These are phyloP conservation scores for Grammomys surdaster DNA, from an alignment of 2,113 vertebrate species.

Conservation along the genomic window DNA sequence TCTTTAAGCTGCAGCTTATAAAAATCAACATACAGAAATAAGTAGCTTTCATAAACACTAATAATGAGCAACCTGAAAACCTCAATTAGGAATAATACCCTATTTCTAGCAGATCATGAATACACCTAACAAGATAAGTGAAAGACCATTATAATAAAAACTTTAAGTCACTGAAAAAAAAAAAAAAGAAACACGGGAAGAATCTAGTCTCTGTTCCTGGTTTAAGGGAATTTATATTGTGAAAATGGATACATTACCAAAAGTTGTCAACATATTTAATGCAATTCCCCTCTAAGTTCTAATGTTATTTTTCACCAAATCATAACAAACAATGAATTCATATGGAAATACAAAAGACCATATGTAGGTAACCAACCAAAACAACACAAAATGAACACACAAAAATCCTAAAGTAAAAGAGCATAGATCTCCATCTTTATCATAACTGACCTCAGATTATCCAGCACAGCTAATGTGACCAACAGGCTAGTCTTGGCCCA, in stretches of 20 bases:
- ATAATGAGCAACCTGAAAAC: background rate
- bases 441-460: background rate
- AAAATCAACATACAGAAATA: background rate
- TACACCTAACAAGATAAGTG: background rate
- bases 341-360: background rate
- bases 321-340: background rate
- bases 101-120: background rate
- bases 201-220: background rate
- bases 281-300: background rate
- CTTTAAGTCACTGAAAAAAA: background rate
- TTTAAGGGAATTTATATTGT: background rate
- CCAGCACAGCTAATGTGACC: background rate
- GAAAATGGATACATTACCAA: background rate
- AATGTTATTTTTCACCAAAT: too few species aligned
- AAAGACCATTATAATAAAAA: background rate
- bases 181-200: background rate
- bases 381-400: background rate
- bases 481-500: background rate
- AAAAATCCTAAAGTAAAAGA: background rate
- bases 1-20: background rate
- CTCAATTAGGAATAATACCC: background rate
- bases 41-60: background rate
- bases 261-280: background rate
- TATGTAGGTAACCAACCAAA: too few species aligned
- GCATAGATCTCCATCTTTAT: background rate